phyloP scores from a whole-genome alignment of 2,113 vertebrate genomes.

The Neogale vison region DNA sequence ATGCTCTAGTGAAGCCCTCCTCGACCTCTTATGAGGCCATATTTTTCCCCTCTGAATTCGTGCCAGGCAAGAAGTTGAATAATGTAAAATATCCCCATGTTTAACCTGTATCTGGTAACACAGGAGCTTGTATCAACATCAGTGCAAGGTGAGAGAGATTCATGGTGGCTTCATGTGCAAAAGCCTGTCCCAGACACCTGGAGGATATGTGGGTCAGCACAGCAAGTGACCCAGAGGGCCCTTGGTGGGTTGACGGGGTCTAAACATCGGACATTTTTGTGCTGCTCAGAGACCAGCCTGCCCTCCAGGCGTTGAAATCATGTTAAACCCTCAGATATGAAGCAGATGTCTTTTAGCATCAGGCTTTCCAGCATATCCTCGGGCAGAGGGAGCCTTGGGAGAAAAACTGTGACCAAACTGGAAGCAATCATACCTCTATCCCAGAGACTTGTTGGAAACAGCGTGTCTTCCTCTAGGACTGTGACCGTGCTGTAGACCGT shows the following conservation, averaged over 20 bases:
- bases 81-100: accelerated
- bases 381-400: not conserved
- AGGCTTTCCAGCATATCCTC: not conserved
- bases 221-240: no score
- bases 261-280: not conserved
- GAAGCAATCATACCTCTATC: not conserved
- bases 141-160: not conserved
- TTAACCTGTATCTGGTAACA: not conserved
- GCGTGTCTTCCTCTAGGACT: not conserved
- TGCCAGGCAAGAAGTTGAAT: not conserved
- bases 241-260: not conserved
- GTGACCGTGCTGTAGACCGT: not conserved
- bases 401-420: not conserved
- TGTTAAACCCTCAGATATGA: not conserved
- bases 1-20: not conserved
- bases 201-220: not conserved
- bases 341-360: not conserved
- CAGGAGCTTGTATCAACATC: not conserved
- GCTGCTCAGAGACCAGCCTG: not conserved
- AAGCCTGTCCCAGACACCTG: not conserved
- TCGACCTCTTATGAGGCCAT: not conserved
- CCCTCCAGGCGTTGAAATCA: not conserved
- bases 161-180: accelerated
- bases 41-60: no score
- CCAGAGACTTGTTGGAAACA: not conserved